These are phyloP conservation scores for Sceloporus undulatus DNA, from an alignment of 2,113 vertebrate species.

Conservation along the genomic window DNA sequence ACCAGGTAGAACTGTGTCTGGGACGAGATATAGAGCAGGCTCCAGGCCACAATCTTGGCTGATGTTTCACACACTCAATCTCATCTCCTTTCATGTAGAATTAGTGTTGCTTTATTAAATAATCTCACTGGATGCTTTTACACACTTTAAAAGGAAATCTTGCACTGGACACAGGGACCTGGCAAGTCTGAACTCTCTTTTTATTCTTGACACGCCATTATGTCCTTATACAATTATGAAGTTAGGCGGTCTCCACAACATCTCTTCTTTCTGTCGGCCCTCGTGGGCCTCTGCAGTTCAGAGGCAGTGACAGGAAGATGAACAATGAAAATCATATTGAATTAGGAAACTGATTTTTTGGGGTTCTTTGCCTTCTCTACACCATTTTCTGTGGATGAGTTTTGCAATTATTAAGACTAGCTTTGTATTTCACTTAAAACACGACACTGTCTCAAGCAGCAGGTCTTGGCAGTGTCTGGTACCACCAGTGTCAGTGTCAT, in stretches of 20 bases:
- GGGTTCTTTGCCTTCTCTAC: background rate
- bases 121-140: slow-evolving; percentile 48
- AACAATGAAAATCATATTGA: background rate
- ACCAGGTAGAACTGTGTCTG: background rate
- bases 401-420: accelerated
- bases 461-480: background rate
- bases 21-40: accelerated
- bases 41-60: slow-evolving; percentile 33
- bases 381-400: background rate
- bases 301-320: slow-evolving; percentile 31
- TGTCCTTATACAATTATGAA: slow-evolving; percentile 59
- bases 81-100: slow-evolving; percentile 61
- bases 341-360: accelerated
- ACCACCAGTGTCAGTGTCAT: background rate
- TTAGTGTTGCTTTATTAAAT: slow-evolving; percentile 59
- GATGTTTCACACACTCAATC: slow-evolving; percentile 55
- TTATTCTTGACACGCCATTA: slow-evolving; percentile 64
- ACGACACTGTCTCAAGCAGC: background rate
- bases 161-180: slow-evolving; percentile 52
- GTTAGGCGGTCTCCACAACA: slow-evolving; percentile 36
- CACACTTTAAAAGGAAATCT: slow-evolving; percentile 60
- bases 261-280: background rate
- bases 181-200: slow-evolving; percentile 50
- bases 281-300: accelerated
- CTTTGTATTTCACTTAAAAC: background rate